These are phyloP conservation scores for Pipistrellus nathusii DNA, from an alignment of 2,797 vertebrate species.

Conservation along the genomic window DNA sequence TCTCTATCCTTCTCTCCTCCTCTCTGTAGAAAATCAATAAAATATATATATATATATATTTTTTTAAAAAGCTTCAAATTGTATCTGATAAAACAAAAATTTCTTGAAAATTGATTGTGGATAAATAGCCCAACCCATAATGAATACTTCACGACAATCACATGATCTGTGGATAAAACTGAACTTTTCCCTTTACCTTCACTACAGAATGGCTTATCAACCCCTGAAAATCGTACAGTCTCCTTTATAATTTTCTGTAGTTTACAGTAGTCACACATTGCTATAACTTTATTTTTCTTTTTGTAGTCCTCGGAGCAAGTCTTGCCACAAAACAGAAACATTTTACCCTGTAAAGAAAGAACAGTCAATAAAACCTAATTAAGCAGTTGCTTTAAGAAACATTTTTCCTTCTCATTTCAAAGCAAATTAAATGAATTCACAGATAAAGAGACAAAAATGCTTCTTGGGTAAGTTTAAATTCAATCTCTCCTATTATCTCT, in stretches of 20 bases:
- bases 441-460: slow-evolving; percentile 47
- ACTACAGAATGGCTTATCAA: slow-evolving; percentile 95
- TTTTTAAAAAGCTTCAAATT: slow-evolving; percentile 8
- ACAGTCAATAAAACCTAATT: slow-evolving; percentile 62
- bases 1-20: too few species aligned
- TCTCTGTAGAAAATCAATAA: too few species aligned
- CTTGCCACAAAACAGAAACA: slow-evolving; percentile 93
- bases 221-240: slow-evolving; percentile 91
- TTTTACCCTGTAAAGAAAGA: slow-evolving; percentile 90
- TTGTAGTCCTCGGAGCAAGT: slow-evolving; percentile 94
- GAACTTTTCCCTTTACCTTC: slow-evolving; percentile 89
- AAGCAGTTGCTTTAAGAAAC: slow-evolving; percentile 41
- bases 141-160: background rate
- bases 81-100: slow-evolving; percentile 32
- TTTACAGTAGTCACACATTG: slow-evolving; percentile 96
- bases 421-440: slow-evolving; percentile 34
- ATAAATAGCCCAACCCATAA: slow-evolving; percentile 13
- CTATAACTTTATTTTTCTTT: slow-evolving; percentile 90
- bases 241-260: slow-evolving; percentile 94
- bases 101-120: slow-evolving; percentile 46
- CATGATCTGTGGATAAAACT: background rate
- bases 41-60: too few species aligned
- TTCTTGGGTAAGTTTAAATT: background rate
- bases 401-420: slow-evolving; percentile 50
- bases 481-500: background rate